Evolutionary conservation across 1,140 invertebrate genomes (phyloP).

Genomic region (Bombus confusus): DNA sequence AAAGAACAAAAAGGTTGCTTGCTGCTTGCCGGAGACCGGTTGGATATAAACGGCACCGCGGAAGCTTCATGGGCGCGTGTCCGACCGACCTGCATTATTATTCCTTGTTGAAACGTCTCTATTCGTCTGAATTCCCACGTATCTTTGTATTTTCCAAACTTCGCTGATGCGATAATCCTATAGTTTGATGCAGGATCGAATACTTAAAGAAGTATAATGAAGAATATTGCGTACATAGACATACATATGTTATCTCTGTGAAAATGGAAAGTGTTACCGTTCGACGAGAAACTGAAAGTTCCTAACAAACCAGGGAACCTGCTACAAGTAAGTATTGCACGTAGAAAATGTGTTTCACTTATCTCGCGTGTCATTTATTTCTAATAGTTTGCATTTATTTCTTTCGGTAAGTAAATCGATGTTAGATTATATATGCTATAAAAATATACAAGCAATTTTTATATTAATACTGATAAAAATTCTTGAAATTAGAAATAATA

Average conservation of each 20-base stretch:
- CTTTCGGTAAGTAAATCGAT: no score
- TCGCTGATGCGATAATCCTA: not conserved
- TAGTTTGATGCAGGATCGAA: not conserved
- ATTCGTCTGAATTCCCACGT: slow-evolving; percentile 59
- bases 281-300: not conserved
- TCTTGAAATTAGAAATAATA: not conserved
- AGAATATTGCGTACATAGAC: not conserved
- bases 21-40: slow-evolving; percentile 62
- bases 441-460: no score
- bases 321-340: not conserved
- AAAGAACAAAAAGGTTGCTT: slow-evolving; percentile 46
- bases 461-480: not conserved
- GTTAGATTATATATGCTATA: no score
- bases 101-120: slow-evolving; percentile 72
- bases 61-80: slow-evolving; percentile 69
- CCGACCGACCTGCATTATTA: slow-evolving; percentile 73
- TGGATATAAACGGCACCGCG: slow-evolving; percentile 68
- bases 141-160: slow-evolving; percentile 40
- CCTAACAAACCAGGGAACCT: not conserved
- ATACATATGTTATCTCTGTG: no score
- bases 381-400: no score
- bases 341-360: not conserved
- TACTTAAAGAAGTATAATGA: not conserved
- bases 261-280: not conserved
- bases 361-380: not conserved